Conservation (phyloP, 1,140 invertebrate genomes). For the Idris sp. region DNA sequence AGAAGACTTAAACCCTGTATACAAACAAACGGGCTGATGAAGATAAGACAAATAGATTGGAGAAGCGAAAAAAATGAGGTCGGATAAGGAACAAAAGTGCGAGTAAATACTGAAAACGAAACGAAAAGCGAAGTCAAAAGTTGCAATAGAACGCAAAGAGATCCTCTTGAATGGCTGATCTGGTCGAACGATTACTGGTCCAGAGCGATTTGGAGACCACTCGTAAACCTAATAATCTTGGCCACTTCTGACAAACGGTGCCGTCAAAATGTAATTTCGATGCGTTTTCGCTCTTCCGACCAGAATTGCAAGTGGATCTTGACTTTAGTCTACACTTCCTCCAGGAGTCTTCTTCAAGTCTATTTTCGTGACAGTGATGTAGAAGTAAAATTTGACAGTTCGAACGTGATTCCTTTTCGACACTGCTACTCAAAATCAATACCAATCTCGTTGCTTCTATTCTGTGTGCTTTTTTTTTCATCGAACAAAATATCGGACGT, state of each 20-base stretch:
- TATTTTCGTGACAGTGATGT: conserved; percentile 58
- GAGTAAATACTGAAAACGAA: conserved; percentile 34
- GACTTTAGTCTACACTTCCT: conserved; percentile 37
- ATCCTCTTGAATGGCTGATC: conserved; percentile 68
- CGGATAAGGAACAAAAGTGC: conserved; percentile 36
- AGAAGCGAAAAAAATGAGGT: conserved; percentile 16
- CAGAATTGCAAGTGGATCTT: conserved; percentile 70
- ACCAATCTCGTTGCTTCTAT: conserved; percentile 65
- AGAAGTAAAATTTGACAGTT: conserved; percentile 71
- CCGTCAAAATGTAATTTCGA: conserved; percentile 76
- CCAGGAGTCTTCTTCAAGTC: conserved; percentile 28
- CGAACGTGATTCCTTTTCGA: conserved; percentile 66
- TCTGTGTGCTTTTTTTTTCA: no score
- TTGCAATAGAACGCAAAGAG: conserved; percentile 53
- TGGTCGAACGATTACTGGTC: conserved; percentile 63
- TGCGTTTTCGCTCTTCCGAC: conserved; percentile 64
- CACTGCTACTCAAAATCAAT: conserved; percentile 63
- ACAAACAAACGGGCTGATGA: conserved; percentile 33
- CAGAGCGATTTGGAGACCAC: conserved; percentile 65
- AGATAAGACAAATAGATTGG: conserved; percentile 31
- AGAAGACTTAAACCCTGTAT: conserved; percentile 11
- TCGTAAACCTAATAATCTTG: conserved; percentile 76
- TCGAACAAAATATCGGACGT: conserved; percentile 47
- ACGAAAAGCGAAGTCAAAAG: conserved; percentile 30
- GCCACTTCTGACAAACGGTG: conserved; percentile 74